Evolutionary conservation across 1,140 invertebrate genomes (phyloP).

Genomic region (Drosophila teissieri): DNA sequence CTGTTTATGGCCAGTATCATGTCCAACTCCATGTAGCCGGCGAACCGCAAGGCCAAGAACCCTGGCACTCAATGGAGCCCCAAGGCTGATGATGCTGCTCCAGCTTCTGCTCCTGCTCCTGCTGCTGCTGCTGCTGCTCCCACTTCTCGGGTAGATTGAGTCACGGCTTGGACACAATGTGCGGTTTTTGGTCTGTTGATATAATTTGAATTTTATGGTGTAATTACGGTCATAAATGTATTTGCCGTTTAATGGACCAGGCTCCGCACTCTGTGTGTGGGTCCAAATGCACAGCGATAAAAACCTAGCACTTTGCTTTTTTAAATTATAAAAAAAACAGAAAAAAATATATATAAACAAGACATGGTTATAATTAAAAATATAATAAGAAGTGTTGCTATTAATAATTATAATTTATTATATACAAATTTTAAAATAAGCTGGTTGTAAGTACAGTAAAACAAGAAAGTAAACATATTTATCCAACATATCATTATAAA

Average conservation of each 20-base stretch:
- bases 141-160: constrained; percentile 51
- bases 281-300: constrained; percentile 16
- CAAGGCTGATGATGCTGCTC: constrained; percentile 6
- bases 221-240: constrained; percentile 84
- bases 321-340: no score
- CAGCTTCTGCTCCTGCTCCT: neutral
- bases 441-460: no score
- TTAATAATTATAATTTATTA: no score
- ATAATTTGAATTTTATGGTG: constrained; percentile 84
- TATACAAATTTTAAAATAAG: no score
- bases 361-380: no score
- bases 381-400: no score
- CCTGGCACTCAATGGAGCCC: constrained; percentile 4
- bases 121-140: neutral
- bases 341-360: neutral
- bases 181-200: constrained; percentile 77
- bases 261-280: constrained; percentile 25
- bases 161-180: constrained; percentile 65
- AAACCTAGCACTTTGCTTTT: neutral
- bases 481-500: no score
- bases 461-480: no score
- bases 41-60: constrained; percentile 58
- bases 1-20: constrained; percentile 52
- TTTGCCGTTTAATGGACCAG: constrained; percentile 73
- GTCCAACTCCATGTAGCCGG: constrained; percentile 50